phyloP scores from a whole-genome alignment of 1,140 invertebrate genomes.

The Temnothorax longispinosus region DNA sequence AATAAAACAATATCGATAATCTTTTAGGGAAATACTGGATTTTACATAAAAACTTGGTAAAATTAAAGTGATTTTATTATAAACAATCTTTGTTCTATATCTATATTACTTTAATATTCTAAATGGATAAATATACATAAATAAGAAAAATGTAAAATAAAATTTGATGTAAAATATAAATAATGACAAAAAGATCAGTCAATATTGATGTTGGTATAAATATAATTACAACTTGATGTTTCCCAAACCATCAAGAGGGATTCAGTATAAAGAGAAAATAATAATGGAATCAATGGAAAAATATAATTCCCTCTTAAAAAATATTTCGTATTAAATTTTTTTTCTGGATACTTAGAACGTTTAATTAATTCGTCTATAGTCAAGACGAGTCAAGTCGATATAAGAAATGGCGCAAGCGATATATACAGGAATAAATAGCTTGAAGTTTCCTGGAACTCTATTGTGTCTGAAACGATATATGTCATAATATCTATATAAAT shows the following conservation, averaged over 20 bases:
- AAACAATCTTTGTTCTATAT: neutral
- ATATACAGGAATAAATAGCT: neutral
- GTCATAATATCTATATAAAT: constrained; percentile 1
- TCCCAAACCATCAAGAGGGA: no score
- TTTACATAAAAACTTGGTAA: neutral
- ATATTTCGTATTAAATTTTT: neutral
- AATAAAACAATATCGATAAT: neutral
- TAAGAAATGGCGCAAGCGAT: neutral
- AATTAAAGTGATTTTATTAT: neutral
- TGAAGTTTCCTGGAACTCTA: neutral
- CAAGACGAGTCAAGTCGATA: neutral
- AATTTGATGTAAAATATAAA: neutral
- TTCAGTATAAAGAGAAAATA: no score
- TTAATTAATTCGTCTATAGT: neutral
- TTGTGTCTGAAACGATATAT: neutral
- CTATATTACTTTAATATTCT: neutral
- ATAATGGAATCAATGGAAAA: neutral
- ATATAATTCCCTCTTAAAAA: neutral
- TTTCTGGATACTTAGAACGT: neutral
- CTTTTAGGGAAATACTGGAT: neutral
- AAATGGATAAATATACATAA: neutral
- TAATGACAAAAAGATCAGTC: neutral
- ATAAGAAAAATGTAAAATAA: neutral
- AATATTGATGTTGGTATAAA: neutral
- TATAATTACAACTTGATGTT: neutral